Evolutionary conservation across 2,888 invertebrate species (phyloP).

Genomic region (Furcula furcula): DNA sequence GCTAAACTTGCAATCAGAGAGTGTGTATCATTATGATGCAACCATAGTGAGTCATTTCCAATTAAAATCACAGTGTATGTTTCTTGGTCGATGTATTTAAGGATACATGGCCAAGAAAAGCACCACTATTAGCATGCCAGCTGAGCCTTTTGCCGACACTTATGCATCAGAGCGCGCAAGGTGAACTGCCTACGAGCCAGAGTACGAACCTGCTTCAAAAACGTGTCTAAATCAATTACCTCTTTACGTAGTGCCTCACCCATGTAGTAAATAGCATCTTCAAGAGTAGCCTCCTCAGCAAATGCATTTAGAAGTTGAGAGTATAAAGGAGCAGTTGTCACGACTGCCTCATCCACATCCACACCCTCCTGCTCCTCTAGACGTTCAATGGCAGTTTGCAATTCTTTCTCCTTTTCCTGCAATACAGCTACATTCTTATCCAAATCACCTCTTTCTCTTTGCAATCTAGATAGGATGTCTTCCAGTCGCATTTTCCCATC

Average conservation of each 20-base stretch:
- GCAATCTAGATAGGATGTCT: slow-evolving; percentile 87
- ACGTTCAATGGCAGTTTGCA: slow-evolving; percentile 89
- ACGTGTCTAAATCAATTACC: slow-evolving; percentile 97
- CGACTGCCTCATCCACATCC: slow-evolving; percentile 98
- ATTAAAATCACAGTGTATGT: slow-evolving; percentile 24
- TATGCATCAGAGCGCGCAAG: slow-evolving; percentile 96
- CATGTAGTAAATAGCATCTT: slow-evolving; percentile 99
- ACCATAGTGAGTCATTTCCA: slow-evolving; percentile 19
- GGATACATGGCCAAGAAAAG: slow-evolving; percentile 31
- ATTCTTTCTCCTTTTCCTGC: slow-evolving; percentile 93
- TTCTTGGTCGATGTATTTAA: slow-evolving; percentile 10
- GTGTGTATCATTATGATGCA: slow-evolving; percentile 14
- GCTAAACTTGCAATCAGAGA: too few relatives aligned
- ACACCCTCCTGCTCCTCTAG: slow-evolving; percentile 90
- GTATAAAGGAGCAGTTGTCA: slow-evolving; percentile 97
- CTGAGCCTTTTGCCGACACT: slow-evolving; percentile 97
- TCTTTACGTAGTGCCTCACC: slow-evolving; percentile 96
- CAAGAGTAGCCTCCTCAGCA: slow-evolving; percentile 98
- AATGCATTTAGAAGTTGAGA: slow-evolving; percentile 97
- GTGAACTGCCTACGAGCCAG: slow-evolving; percentile 98
- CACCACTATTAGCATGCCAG: slow-evolving; percentile 83
- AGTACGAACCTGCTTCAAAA: slow-evolving; percentile 97
- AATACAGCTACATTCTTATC: slow-evolving; percentile 92
- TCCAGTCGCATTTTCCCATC: slow-evolving; percentile 92
- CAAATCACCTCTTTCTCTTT: slow-evolving; percentile 89